phyloP scores from a whole-genome alignment of 1,140 invertebrate species.

The Aphelinus atriplicis region DNA sequence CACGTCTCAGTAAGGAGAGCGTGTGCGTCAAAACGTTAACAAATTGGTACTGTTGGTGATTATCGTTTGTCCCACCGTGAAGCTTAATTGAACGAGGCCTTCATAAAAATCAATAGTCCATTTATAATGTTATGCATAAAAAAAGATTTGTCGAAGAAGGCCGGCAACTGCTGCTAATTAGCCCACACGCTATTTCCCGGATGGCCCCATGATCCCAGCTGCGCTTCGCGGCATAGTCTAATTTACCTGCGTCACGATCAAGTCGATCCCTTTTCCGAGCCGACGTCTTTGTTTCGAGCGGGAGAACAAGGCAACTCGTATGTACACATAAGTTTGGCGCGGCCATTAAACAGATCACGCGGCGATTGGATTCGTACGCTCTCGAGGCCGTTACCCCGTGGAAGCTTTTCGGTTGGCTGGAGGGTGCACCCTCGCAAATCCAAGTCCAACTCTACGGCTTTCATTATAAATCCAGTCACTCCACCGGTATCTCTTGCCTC shows the following conservation, averaged over 20 bases:
- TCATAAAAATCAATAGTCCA: conserved; percentile 39
- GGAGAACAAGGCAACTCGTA: too few species aligned
- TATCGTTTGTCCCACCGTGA: conserved; percentile 37
- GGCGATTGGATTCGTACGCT: conserved; percentile 62
- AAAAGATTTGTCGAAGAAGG: neutral
- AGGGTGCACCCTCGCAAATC: conserved; percentile 61
- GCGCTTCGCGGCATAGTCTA: conserved; percentile 13
- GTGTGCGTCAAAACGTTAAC: conserved; percentile 14
- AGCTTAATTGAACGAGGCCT: conserved; percentile 31
- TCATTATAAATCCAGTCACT: conserved; percentile 64
- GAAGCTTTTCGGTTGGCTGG: conserved; percentile 42
- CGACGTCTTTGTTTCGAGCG: neutral
- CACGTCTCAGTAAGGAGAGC: too few species aligned
- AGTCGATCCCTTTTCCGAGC: neutral
- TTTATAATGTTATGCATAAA: conserved; percentile 33
- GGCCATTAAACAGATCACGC: conserved; percentile 62
- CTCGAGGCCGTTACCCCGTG: conserved; percentile 35
- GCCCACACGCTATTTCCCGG: neutral
- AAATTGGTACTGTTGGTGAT: conserved; percentile 7
- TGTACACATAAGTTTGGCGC: conserved; percentile 44
- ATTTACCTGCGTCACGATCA: conserved; percentile 27
- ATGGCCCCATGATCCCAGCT: neutral
- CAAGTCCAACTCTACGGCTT: conserved; percentile 62
- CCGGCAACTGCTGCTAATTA: conserved; percentile 24
- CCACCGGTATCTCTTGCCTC: conserved; percentile 8